These are phyloP conservation scores for Philotrypesis tridentata DNA, from an alignment of 1,140 invertebrate species.

Conservation along the genomic window DNA sequence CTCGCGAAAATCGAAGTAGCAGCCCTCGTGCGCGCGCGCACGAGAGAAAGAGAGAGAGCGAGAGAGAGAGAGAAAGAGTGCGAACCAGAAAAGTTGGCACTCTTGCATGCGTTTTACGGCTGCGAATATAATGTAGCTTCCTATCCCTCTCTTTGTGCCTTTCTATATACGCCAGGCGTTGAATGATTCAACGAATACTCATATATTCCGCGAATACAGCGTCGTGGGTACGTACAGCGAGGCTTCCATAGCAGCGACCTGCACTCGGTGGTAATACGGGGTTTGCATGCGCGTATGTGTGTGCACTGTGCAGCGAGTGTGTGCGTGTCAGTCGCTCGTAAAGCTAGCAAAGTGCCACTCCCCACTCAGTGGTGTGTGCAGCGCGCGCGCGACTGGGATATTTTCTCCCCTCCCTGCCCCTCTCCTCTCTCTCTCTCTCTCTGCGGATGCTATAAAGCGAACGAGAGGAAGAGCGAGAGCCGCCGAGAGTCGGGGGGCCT, in stretches of 20 bases:
- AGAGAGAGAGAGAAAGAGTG: too few species aligned
- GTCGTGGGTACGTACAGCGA: background rate
- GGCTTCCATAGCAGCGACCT: background rate
- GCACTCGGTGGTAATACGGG: background rate
- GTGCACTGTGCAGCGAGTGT: background rate
- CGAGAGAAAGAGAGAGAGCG: too few species aligned
- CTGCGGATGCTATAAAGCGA: too few species aligned
- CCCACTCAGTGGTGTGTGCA: background rate
- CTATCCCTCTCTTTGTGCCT: background rate
- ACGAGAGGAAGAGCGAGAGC: slow-evolving; percentile 17
- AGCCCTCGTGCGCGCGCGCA: too few species aligned
- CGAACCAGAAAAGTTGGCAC: background rate
- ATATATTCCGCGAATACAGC: background rate
- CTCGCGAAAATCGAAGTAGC: background rate
- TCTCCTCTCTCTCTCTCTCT: too few species aligned
- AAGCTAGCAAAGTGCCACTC: background rate
- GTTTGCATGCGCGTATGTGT: too few species aligned
- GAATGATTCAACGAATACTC: background rate
- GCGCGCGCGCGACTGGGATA: background rate
- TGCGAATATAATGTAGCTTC: background rate
- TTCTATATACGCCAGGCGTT: background rate
- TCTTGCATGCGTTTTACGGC: background rate
- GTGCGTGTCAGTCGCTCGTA: background rate
- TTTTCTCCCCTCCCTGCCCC: background rate
- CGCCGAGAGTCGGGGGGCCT: slow-evolving; percentile 25